phyloP scores from a whole-genome alignment of 2,113 vertebrate species.

The Nycticebus coucang region DNA sequence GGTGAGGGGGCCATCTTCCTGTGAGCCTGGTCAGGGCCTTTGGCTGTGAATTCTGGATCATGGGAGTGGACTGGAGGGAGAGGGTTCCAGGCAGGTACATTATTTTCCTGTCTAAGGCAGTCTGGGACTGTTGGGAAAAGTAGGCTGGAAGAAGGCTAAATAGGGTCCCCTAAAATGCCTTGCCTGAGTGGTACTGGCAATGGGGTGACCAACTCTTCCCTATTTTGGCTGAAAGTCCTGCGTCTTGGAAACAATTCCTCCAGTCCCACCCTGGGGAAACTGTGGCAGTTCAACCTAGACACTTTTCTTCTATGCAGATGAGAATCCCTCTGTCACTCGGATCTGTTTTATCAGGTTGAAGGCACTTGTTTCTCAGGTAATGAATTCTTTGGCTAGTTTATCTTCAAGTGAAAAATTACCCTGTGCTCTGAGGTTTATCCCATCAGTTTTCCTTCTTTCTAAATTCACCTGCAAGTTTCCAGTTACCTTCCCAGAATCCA shows the following conservation, averaged over 20 bases:
- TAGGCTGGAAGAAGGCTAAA: not conserved
- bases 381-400: not conserved
- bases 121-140: not conserved
- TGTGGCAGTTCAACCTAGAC: not conserved
- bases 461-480: not conserved
- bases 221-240: not conserved
- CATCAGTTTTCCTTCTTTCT: not conserved
- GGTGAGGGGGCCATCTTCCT: not conserved
- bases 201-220: not conserved
- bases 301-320: not conserved
- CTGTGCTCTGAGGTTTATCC: not conserved
- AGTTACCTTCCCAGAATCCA: not conserved
- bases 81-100: not conserved
- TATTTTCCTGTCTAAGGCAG: not conserved
- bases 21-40: not conserved
- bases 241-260: not conserved
- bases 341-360: not conserved
- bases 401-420: not conserved
- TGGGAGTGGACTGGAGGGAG: not conserved
- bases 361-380: not conserved
- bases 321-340: not conserved
- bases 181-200: not conserved
- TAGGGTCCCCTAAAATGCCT: too few species aligned
- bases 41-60: not conserved
- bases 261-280: not conserved